Evolutionary conservation across 1,140 invertebrate genomes (phyloP), one percentile per base, ranked within the genome.

Genomic region (Drosophila pseudoananassae): DNA sequence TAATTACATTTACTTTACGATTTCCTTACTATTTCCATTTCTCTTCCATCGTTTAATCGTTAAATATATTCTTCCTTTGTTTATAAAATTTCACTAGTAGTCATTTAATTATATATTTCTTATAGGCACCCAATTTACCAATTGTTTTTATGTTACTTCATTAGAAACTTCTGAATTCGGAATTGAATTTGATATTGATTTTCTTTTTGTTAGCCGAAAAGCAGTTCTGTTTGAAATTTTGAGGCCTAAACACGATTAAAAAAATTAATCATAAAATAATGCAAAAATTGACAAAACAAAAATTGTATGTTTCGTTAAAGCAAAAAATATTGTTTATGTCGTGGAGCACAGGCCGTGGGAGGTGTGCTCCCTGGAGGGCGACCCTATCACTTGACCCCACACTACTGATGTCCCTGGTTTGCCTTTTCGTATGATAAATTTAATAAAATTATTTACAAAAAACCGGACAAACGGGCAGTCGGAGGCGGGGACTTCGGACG

Each of bases 61-160:
- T 76, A 76, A 78, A 82, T 87, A 85, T 87, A 85, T 78, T 60
- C 38, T 77, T 65, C 63, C 36, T 69, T 78, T 71, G 47, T 70
- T 85, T 88, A 90, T 91, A 91, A 91, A 91, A 91, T 91, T 91
- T 91, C 50, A 91, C 90, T 91, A 88, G 89, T 91, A 88, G 85
- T 89, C 57, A 72, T 78, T 87, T 74, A 85, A 80, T 88, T 74
- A 74, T 74, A 74, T 74, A 74, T 73, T 87, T 76, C 80, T 91
- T 90, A 91, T 90, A 91, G 90, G 90, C 90, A 91, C 87, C 90
- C 90, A 87, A 90, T 91, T 91, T 90, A 90, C 84, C 90, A 91
- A 91, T 91, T 89, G 68, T 89, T 89, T 81, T 78, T 46, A 61
- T 75, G 72, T 83, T 76, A 63, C n/a, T 57, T 69, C 47, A 49